Evolutionary conservation across 1,140 invertebrate species (phyloP).

Genomic region (Ridgeia piscesae): DNA sequence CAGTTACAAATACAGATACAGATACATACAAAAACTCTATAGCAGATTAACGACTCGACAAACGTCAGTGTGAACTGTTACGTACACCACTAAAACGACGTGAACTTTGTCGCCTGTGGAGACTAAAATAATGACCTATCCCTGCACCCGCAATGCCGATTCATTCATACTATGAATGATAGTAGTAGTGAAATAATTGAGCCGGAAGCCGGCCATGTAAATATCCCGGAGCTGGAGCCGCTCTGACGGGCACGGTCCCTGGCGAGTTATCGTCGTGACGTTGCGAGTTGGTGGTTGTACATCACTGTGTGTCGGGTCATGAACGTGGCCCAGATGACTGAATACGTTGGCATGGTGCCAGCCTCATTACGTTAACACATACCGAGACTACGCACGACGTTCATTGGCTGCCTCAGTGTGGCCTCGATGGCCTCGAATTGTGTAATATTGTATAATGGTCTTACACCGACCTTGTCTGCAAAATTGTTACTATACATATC

Average conservation of each 20-base stretch:
- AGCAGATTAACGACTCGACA: too few species aligned
- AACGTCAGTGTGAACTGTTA: background rate
- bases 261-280: background rate
- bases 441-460: too few species aligned
- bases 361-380: too few species aligned
- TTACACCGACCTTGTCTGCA: too few species aligned
- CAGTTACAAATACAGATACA: too few species aligned
- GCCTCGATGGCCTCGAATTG: too few species aligned
- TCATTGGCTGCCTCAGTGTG: background rate
- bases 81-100: background rate
- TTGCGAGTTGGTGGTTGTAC: background rate
- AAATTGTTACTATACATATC: too few species aligned
- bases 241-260: background rate
- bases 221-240: background rate
- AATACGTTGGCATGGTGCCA: background rate
- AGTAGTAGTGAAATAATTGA: background rate
- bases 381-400: background rate
- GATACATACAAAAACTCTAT: too few species aligned
- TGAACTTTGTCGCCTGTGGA: background rate
- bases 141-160: background rate
- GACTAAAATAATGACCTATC: too few species aligned
- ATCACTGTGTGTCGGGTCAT: background rate
- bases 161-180: background rate
- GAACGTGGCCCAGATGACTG: too few species aligned
- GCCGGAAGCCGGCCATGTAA: background rate